phyloP scores from a whole-genome alignment of 2,113 vertebrate species.

The Syngnathus typhle region DNA sequence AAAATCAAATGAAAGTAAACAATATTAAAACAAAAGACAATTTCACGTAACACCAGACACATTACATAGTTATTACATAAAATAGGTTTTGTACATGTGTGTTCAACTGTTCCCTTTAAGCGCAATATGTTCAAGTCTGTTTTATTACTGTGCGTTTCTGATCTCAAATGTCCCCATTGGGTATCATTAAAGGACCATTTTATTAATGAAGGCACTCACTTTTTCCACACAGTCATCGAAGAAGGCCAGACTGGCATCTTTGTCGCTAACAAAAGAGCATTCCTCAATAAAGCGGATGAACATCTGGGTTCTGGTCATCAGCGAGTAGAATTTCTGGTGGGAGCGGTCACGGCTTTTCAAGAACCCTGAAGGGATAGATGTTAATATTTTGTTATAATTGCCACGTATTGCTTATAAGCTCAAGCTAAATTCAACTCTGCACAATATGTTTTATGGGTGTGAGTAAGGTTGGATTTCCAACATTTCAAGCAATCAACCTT shows the following conservation, averaged over 20 bases:
- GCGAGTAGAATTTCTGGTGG: constrained; percentile 94
- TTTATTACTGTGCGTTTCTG: neutral
- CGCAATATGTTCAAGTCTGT: neutral
- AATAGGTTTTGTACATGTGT: neutral
- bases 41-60: constrained; percentile 4
- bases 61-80: too few species aligned
- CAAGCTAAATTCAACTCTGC: neutral
- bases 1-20: constrained; percentile 16
- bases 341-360: constrained; percentile 94
- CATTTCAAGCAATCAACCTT: too few species aligned
- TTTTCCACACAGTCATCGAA: constrained; percentile 99
- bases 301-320: constrained; percentile 99
- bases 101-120: neutral
- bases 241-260: constrained; percentile 94
- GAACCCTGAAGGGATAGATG: constrained; percentile 74
- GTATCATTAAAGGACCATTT: neutral
- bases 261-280: constrained; percentile 97
- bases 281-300: constrained; percentile 99
- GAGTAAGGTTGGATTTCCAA: too few species aligned
- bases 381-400: neutral
- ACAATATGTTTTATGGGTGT: too few species aligned
- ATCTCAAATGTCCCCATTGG: too few species aligned
- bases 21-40: constrained; percentile 4
- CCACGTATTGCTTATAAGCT: neutral
- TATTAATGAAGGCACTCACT: constrained; percentile 60